Evolutionary conservation across 2,888 invertebrate genomes (phyloP).

Genomic region (Leptogaster cylindrica): DNA sequence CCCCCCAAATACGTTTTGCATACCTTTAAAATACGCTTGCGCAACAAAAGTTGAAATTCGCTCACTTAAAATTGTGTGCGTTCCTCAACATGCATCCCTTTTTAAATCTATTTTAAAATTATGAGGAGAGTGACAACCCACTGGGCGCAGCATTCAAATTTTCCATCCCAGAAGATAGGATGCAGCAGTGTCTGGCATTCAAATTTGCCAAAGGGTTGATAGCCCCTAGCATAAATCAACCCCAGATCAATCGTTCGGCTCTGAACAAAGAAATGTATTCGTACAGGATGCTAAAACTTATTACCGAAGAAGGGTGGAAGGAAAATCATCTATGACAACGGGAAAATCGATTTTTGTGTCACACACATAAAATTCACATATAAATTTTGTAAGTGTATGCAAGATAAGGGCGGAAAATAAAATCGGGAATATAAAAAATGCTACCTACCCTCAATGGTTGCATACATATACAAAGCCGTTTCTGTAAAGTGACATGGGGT

Average conservation of each 20-base stretch:
- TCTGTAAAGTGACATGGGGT: slow-evolving; percentile 32
- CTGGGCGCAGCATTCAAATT: slow-evolving; percentile 12
- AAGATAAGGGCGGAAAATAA: slow-evolving; percentile 47
- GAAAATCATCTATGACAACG: slow-evolving; percentile 52
- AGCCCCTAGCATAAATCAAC: background rate
- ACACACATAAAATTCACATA: slow-evolving; percentile 51
- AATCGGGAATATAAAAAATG: slow-evolving; percentile 43
- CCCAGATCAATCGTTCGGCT: background rate
- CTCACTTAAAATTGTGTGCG: slow-evolving; percentile 36
- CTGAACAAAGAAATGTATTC: background rate
- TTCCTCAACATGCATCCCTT: slow-evolving; percentile 11
- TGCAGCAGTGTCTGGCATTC: background rate
- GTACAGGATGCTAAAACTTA: slow-evolving; percentile 34
- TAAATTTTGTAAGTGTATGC: slow-evolving; percentile 46
- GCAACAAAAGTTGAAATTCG: slow-evolving; percentile 36
- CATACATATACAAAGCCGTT: background rate
- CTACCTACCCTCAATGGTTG: slow-evolving; percentile 35
- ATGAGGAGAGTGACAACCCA: slow-evolving; percentile 17
- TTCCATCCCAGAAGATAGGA: background rate
- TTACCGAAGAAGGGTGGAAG: slow-evolving; percentile 42
- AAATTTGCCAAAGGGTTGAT: slow-evolving; percentile 17
- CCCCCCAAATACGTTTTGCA: slow-evolving; percentile 48
- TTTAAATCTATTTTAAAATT: slow-evolving; percentile 36
- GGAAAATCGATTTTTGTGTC: slow-evolving; percentile 53
- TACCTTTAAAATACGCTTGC: slow-evolving; percentile 48